phyloP scores from a whole-genome alignment of 2,888 invertebrate genomes.

The Epistrophe eligans region DNA sequence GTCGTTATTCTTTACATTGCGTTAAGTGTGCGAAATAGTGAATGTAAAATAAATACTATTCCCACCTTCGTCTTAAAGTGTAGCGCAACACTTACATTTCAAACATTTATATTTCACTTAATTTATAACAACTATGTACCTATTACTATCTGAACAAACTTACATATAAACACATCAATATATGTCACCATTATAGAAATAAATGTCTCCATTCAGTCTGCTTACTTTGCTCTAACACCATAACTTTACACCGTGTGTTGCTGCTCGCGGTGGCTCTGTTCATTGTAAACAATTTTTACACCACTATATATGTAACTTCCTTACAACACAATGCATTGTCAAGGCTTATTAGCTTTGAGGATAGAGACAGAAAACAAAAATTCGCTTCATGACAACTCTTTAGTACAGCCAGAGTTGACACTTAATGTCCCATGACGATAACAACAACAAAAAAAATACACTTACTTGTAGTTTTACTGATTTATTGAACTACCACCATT shows the following conservation, averaged over 20 bases:
- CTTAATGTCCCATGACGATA: conserved; percentile 27
- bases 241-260: background rate
- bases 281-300: conserved; percentile 25
- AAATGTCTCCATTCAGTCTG: conserved; percentile 58
- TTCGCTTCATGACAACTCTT: conserved; percentile 25
- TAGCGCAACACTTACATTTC: background rate
- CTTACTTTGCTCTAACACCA: conserved; percentile 36
- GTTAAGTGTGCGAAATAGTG: too few species aligned
- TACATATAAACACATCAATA: conserved; percentile 48
- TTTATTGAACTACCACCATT: conserved; percentile 44
- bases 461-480: conserved; percentile 29
- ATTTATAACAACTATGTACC: conserved; percentile 36
- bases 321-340: conserved; percentile 53
- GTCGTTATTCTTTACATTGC: too few species aligned
- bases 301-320: conserved; percentile 13
- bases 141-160: conserved; percentile 20
- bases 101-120: background rate
- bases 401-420: conserved; percentile 50
- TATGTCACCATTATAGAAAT: conserved; percentile 67
- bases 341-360: conserved; percentile 49
- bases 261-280: background rate
- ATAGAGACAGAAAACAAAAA: conserved; percentile 28
- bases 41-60: background rate
- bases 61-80: background rate
- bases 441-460: background rate